Percentiles rank a stretch among this genome's conserved stretches.
Evolutionary conservation across 1,140 invertebrate species (phyloP).

Genomic region (Oedothorax gibbosus): DNA sequence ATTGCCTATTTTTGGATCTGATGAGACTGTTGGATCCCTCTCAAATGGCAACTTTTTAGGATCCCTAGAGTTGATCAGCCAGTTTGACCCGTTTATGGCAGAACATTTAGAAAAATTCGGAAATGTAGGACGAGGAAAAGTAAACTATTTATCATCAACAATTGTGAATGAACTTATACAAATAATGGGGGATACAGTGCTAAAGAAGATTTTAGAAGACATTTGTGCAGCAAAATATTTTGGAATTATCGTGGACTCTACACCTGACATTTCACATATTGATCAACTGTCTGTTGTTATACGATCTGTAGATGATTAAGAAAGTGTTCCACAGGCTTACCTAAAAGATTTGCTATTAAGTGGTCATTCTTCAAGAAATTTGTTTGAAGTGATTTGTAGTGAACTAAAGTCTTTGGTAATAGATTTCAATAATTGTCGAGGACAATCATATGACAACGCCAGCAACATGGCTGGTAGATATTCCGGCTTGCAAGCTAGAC

Average conservation of each 20-base stretch:
- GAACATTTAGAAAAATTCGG: conserved; percentile 48
- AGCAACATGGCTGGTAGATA: no score
- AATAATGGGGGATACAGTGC: no score
- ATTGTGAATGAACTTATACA: conserved; percentile 54
- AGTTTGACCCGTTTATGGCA: conserved; percentile 44
- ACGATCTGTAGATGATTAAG: background rate
- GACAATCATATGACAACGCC: no score
- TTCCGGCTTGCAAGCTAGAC: no score
- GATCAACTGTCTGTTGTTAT: no score
- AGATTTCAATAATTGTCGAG: conserved; percentile 6
- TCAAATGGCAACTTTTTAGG: background rate
- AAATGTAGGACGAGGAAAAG: conserved; percentile 34
- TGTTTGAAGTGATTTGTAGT: background rate
- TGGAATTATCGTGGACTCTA: no score
- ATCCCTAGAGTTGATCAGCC: conserved; percentile 50
- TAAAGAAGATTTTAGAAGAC: no score
- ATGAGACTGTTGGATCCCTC: conserved; percentile 12
- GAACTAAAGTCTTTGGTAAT: background rate
- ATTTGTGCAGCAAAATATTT: no score
- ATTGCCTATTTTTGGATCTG: background rate
- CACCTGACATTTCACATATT: no score
- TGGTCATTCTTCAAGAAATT: background rate
- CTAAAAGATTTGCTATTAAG: background rate
- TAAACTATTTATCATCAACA: conserved; percentile 51
- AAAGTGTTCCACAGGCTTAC: background rate